Evolutionary conservation across 2,797 vertebrate species (phyloP).

Genomic region (Intellagama lesueurii): DNA sequence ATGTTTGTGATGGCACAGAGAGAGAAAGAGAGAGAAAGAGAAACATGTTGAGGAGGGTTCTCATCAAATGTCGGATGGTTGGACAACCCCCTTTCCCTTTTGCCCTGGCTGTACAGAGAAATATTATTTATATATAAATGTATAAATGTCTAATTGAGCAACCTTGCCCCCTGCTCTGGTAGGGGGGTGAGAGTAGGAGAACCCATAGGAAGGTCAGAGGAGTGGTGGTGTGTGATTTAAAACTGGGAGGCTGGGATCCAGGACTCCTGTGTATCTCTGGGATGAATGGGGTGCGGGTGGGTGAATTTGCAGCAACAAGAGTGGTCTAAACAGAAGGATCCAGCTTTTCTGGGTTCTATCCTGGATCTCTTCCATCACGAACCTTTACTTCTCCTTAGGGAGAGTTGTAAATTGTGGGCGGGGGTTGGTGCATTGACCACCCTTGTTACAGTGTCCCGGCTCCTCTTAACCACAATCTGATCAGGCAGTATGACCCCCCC

Average conservation of each 20-base stretch:
- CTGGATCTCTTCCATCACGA: not conserved
- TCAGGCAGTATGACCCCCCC: conserved; percentile 19
- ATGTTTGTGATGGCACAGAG: conserved; percentile 42
- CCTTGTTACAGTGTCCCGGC: not conserved
- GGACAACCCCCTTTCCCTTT: conserved; percentile 52
- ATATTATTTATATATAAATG: conserved; percentile 81
- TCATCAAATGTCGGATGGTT: conserved; percentile 28
- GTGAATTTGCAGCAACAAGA: not conserved
- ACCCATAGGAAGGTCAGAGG: conserved; percentile 14
- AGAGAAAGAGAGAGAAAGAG: no score
- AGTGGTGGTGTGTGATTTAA: conserved; percentile 9
- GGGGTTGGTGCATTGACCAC: not conserved
- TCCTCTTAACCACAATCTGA: conserved; percentile 9
- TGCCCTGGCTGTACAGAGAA: conserved; percentile 73
- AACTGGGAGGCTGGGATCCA: conserved; percentile 4
- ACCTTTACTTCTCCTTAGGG: conserved; percentile 25
- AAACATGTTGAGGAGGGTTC: conserved; percentile 31
- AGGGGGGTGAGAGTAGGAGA: conserved; percentile 9
- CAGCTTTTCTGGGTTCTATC: not conserved
- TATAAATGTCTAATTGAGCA: conserved; percentile 80
- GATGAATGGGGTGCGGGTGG: not conserved
- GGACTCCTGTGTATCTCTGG: not conserved
- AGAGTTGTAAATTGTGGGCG: conserved; percentile 9
- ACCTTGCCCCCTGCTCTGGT: conserved; percentile 64
- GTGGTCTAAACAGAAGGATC: not conserved